Percentiles rank a stretch among this genome's conserved stretches.
phyloP scores from a whole-genome alignment of 2,113 vertebrate genomes.

The Podarcis raffonei region DNA sequence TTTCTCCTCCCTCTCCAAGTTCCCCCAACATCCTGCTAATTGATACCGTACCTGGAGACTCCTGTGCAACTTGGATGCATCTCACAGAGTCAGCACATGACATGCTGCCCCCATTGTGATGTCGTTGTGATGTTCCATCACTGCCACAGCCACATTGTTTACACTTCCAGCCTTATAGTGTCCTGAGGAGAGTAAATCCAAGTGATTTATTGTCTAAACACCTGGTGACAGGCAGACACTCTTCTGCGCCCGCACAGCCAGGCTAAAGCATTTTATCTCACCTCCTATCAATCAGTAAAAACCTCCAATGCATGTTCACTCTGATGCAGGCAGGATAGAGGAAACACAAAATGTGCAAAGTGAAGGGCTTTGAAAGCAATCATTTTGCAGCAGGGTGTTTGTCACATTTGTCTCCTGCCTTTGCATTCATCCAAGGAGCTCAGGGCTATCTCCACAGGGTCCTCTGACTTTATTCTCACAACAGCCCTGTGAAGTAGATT shows the following conservation, averaged over 20 bases:
- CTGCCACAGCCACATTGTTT: conserved; percentile 37
- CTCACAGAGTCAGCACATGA: background rate
- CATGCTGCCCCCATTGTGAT: background rate
- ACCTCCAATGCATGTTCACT: background rate
- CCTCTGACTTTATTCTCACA: background rate
- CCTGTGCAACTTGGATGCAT: background rate
- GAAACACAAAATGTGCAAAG: background rate
- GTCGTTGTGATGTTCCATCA: conserved; percentile 28
- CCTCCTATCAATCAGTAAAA: conserved; percentile 30
- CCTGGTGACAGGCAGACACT: conserved; percentile 41
- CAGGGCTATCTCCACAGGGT: background rate
- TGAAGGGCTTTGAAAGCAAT: background rate
- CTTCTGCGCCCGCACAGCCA: conserved; percentile 11
- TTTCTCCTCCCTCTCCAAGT: background rate
- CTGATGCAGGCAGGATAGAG: background rate
- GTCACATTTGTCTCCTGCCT: background rate
- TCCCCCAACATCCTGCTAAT: background rate
- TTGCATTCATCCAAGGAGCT: background rate
- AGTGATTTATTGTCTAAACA: conserved; percentile 55
- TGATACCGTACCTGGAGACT: background rate
- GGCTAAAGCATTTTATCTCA: conserved; percentile 25
- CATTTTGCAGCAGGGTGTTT: background rate
- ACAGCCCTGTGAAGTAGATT: background rate
- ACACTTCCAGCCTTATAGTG: conserved; percentile 22
- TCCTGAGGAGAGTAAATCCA: conserved; percentile 26